phyloP scores from a whole-genome alignment of 2,113 vertebrate genomes.

The Salvelinus namaycush region DNA sequence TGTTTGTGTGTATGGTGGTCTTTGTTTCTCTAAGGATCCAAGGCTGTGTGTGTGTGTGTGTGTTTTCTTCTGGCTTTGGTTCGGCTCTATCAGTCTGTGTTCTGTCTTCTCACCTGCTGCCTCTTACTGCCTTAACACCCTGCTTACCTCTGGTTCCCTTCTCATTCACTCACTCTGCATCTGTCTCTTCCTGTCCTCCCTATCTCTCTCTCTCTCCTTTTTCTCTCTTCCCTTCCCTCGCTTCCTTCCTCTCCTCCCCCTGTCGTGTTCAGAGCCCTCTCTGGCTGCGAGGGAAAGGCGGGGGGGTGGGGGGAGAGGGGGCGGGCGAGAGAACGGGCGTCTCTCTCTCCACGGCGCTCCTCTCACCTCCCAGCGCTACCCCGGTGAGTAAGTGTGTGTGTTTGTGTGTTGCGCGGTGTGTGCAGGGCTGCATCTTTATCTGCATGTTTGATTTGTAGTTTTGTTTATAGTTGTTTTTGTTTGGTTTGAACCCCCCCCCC shows the following conservation, averaged over 20 bases:
- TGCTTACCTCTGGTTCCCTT: constrained; percentile 68
- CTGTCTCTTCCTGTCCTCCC: constrained; percentile 71
- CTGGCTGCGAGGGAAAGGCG: constrained; percentile 81
- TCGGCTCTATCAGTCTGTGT: constrained; percentile 49
- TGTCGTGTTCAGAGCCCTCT: constrained; percentile 77
- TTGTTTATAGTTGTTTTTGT: not conserved
- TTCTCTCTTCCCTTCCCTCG: constrained; percentile 50
- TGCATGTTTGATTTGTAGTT: not conserved
- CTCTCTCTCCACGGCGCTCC: constrained; percentile 80
- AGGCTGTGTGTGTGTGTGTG: constrained; percentile 37
- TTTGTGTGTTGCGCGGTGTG: not conserved
- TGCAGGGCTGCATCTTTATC: not conserved
- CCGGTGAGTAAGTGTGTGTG: constrained; percentile 77
- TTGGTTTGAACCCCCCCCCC: not conserved
- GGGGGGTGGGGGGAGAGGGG: constrained; percentile 79
- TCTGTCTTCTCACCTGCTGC: constrained; percentile 53
- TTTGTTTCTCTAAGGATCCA: constrained; percentile 28
- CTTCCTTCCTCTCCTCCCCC: constrained; percentile 38
- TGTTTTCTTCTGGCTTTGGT: constrained; percentile 51
- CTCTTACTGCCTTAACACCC: constrained; percentile 66
- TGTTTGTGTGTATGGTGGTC: constrained; percentile 8
- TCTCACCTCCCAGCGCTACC: constrained; percentile 81
- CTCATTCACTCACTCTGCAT: constrained; percentile 74
- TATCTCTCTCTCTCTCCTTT: constrained; percentile 56
- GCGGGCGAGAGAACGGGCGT: constrained; percentile 76